A percentile compares a stretch with the other conserved stretches of the same genome.
These are phyloP conservation scores for Chondrosia reniformis DNA, from an alignment of 37 sponge, comb jelly and placozoan genomes.

Conservation along the genomic window DNA sequence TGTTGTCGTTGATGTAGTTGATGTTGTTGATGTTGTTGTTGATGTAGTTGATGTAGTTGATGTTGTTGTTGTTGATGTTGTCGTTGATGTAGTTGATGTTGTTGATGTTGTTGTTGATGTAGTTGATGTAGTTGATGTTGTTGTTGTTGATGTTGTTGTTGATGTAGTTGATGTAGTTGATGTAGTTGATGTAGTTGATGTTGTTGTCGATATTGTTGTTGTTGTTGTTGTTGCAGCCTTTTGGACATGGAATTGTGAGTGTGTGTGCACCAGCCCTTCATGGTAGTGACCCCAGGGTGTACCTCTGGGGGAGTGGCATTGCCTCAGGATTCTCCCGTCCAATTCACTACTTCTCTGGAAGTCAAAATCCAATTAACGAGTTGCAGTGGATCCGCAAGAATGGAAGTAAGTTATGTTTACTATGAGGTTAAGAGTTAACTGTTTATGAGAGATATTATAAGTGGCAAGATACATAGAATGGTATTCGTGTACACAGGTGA, in stretches of 20 bases:
- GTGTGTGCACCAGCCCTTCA: slow-evolving; percentile 60
- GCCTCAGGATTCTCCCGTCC: slow-evolving; percentile 25
- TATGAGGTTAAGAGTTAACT: neutral
- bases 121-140: too few species aligned
- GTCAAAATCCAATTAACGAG: slow-evolving; percentile 49
- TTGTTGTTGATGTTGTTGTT: too few species aligned
- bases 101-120: too few species aligned
- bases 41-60: too few species aligned
- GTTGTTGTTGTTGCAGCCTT: slow-evolving; percentile 34
- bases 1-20: too few species aligned
- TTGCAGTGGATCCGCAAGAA: slow-evolving; percentile 42
- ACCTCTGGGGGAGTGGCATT: slow-evolving; percentile 48
- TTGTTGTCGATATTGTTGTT: too few species aligned
- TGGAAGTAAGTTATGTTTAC: neutral
- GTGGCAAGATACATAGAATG: too few species aligned
- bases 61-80: too few species aligned
- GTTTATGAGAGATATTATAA: neutral
- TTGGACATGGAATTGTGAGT: slow-evolving; percentile 61
- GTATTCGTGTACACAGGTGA: neutral
- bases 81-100: too few species aligned
- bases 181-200: too few species aligned
- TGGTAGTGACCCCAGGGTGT: slow-evolving; percentile 52
- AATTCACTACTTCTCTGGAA: slow-evolving; percentile 38
- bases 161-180: too few species aligned
- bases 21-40: too few species aligned